Conservation (phyloP, 2,888 invertebrate species). For the Dolichomitus sp. region DNA sequence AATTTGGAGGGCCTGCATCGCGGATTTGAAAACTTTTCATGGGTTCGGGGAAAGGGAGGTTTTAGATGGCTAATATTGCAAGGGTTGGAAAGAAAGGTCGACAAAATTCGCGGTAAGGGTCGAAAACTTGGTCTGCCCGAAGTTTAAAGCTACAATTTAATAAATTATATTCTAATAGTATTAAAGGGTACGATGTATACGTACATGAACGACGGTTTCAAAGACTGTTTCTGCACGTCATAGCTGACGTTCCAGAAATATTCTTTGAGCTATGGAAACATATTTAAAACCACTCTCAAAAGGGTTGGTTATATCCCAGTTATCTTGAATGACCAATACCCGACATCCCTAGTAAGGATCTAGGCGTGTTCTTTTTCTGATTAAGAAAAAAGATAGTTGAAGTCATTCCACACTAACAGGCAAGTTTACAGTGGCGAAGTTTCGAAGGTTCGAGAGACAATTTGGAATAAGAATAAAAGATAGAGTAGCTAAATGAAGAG, state of each 20-base stretch:
- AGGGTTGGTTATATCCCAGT: slow-evolving; percentile 42
- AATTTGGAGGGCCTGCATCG: slow-evolving; percentile 2
- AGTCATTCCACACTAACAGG: neutral
- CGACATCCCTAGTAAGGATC: neutral
- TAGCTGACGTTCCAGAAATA: slow-evolving; percentile 7
- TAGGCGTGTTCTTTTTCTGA: neutral
- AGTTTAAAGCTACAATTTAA: slow-evolving; percentile 62
- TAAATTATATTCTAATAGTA: slow-evolving; percentile 58
- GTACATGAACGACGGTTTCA: neutral
- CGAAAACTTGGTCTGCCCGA: slow-evolving; percentile 26
- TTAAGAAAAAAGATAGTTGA: neutral
- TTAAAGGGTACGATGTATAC: slow-evolving; percentile 1
- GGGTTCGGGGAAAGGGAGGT: neutral
- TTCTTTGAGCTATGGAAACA: slow-evolving; percentile 49
- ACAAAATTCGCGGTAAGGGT: slow-evolving; percentile 44
- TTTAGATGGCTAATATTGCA: neutral
- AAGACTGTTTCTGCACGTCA: no score
- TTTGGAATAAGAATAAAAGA: slow-evolving; percentile 4
- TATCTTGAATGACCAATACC: slow-evolving; percentile 17
- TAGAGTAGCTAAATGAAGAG: neutral
- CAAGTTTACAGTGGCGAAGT: neutral
- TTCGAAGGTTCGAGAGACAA: neutral
- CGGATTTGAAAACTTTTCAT: slow-evolving; percentile 23
- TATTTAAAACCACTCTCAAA: slow-evolving; percentile 37
- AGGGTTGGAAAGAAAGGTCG: slow-evolving; percentile 6